Conservation (phyloP, 2,113 vertebrate species). For the Dicentrarchus labrax region DNA sequence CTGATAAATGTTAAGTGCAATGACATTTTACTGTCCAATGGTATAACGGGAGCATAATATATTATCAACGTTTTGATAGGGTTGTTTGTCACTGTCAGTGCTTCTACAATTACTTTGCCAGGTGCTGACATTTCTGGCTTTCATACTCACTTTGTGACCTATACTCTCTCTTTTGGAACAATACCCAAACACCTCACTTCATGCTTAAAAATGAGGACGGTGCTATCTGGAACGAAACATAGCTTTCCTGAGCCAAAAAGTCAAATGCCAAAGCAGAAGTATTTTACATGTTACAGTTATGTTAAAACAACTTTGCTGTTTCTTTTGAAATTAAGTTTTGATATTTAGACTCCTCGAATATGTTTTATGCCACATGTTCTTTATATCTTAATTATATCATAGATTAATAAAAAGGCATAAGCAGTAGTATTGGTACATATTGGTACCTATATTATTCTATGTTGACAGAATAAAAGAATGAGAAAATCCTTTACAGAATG, state of each 20-base stretch:
- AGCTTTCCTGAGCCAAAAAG: background rate
- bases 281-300: background rate
- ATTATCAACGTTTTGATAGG: constrained; percentile 42
- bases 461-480: background rate
- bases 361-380: background rate
- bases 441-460: no score
- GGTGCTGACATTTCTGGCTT: constrained; percentile 63
- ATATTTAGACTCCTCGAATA: background rate
- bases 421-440: background rate
- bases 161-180: constrained; percentile 35
- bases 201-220: constrained; percentile 2
- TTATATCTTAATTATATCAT: constrained; percentile 1
- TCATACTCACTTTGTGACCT: constrained; percentile 60
- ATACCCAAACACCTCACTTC: constrained; percentile 15
- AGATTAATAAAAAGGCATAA: background rate
- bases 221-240: background rate
- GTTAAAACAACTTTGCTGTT: background rate
- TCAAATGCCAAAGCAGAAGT: constrained; percentile 3
- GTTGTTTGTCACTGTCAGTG: constrained; percentile 50
- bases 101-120: constrained; percentile 40
- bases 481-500: background rate
- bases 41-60: constrained; percentile 49
- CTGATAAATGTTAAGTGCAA: constrained; percentile 53
- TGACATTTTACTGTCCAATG: constrained; percentile 56
- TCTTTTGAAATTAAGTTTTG: background rate